Percentiles rank a stretch among this genome's conserved stretches.
Conservation (phyloP, 2,797 vertebrate genomes). For the Acanthopagrus latus region DNA sequence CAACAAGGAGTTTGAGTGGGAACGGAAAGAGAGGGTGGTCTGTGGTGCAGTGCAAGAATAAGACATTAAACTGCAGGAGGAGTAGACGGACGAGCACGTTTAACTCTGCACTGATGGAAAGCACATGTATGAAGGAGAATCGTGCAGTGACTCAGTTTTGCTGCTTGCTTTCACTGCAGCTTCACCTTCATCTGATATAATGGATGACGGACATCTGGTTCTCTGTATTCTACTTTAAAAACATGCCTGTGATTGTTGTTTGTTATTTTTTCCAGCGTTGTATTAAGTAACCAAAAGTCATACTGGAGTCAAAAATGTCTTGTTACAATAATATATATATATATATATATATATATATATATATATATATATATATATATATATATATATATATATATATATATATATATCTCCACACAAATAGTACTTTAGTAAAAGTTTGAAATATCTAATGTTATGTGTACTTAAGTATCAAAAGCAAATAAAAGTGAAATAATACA, state of each 20-base stretch:
- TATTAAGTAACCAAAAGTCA: too few relatives aligned
- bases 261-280: background rate
- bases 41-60: slow-evolving; percentile 60
- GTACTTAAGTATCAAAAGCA: too few relatives aligned
- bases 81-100: slow-evolving; percentile 41
- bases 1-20: slow-evolving; percentile 14
- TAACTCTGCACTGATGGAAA: slow-evolving; percentile 46
- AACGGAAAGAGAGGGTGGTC: slow-evolving; percentile 46
- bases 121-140: slow-evolving; percentile 49
- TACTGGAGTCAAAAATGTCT: too few relatives aligned
- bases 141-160: slow-evolving; percentile 22
- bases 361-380: too few relatives aligned
- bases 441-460: too few relatives aligned
- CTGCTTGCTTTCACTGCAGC: slow-evolving; percentile 25
- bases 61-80: slow-evolving; percentile 36
- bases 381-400: too few relatives aligned
- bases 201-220: slow-evolving; percentile 2
- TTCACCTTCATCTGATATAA: background rate
- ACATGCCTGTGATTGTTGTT: background rate
- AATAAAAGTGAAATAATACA: too few relatives aligned
- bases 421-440: too few relatives aligned
- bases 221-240: background rate
- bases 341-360: too few relatives aligned
- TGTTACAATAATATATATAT: too few relatives aligned
- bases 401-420: too few relatives aligned